These are phyloP conservation scores for Synanthedon tipuliformis DNA, from an alignment of 2,888 invertebrate species.

Conservation along the genomic window DNA sequence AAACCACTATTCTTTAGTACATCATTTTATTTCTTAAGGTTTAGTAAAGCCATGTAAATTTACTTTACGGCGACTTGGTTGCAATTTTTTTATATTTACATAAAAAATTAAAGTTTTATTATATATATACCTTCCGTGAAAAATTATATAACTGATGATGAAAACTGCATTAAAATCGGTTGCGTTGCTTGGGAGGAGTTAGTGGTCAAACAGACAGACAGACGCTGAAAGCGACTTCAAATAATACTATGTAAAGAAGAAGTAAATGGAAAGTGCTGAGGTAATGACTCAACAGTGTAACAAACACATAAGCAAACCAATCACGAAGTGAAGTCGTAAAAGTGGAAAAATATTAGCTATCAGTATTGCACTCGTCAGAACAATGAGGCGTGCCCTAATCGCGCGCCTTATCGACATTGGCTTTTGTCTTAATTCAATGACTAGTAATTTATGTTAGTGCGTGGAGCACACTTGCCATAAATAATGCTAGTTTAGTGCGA, in stretches of 20 bases:
- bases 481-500: slow-evolving; percentile 55
- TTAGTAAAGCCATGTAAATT: too few species aligned
- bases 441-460: slow-evolving; percentile 48
- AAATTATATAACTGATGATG: too few species aligned
- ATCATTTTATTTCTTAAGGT: too few species aligned
- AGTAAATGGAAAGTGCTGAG: background rate
- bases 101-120: too few species aligned
- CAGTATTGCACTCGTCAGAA: slow-evolving; percentile 48
- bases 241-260: background rate
- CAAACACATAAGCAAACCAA: slow-evolving; percentile 22
- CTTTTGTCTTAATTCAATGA: slow-evolving; percentile 66
- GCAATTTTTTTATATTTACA: too few species aligned
- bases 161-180: too few species aligned
- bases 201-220: too few species aligned
- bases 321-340: slow-evolving; percentile 47
- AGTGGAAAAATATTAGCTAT: slow-evolving; percentile 47
- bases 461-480: slow-evolving; percentile 49
- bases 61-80: too few species aligned
- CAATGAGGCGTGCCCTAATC: slow-evolving; percentile 53
- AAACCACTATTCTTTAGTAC: too few species aligned
- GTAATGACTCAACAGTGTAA: background rate
- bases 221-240: background rate
- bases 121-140: too few species aligned
- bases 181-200: too few species aligned
- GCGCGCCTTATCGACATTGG: slow-evolving; percentile 47